phyloP scores from a whole-genome alignment of 2,888 invertebrate species.

The Cyclophora albipunctata region DNA sequence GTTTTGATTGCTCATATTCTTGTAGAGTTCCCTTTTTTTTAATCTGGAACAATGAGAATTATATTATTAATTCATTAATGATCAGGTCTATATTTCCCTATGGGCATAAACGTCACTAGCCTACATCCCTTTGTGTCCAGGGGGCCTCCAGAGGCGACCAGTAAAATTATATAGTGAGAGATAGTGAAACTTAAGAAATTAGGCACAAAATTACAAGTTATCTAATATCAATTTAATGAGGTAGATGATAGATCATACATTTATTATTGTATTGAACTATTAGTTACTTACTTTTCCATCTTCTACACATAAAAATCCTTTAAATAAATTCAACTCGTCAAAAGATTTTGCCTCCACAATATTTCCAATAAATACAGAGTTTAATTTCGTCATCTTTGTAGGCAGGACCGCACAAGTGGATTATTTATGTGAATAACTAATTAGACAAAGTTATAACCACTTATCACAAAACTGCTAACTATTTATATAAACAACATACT shows the following conservation, averaged over 20 bases:
- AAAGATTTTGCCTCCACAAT: conserved; percentile 40
- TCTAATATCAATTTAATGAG: not conserved
- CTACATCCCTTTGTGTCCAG: no score
- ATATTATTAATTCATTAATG: not conserved
- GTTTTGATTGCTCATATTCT: conserved; percentile 30
- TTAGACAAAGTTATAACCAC: no score
- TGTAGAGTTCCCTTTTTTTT: conserved; percentile 33
- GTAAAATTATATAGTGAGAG: not conserved
- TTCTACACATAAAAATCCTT: conserved; percentile 75
- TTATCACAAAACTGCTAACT: no score
- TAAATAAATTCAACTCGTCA: conserved; percentile 38
- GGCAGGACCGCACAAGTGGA: no score
- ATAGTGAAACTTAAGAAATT: not conserved
- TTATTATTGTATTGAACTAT: no score
- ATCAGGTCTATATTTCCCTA: not conserved
- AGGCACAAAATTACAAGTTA: not conserved
- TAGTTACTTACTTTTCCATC: conserved; percentile 71
- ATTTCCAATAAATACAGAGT: conserved; percentile 41
- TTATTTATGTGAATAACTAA: no score
- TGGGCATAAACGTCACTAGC: no score
- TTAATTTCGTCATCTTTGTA: no score
- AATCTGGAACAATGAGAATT: conserved; percentile 36
- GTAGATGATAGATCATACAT: not conserved
- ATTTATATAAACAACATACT: no score
- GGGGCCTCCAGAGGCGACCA: no score